Evolutionary conservation across 2,888 invertebrate genomes (phyloP), one percentile per base, ranked within the genome.

Genomic region (Drosophila subquinaria): DNA sequence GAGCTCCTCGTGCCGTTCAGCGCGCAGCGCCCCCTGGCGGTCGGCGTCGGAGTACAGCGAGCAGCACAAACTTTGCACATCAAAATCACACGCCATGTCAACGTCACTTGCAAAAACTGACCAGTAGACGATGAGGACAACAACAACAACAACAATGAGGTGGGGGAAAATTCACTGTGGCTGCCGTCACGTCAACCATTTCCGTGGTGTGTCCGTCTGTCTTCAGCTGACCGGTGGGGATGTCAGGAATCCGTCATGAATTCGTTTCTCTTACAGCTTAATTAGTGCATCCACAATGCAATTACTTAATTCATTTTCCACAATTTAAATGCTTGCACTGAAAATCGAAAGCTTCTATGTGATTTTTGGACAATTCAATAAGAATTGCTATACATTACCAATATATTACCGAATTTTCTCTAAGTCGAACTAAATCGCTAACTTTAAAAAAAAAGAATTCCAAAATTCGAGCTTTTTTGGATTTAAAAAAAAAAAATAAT

Each of bases 61-160:
- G 38, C 45, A 42, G 38, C 48, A 42, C 36, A 63, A 72, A 63
- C 73, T 67, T 64, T 71, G 64, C 80, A 70, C 80, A 81, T 79
- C 76, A 78, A 88, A 87, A 85, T 89, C 82, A 79, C 82, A 76
- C 78, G 79, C 65, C 79, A 76, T 83, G 89, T 83, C 76, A 82
- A 82, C 68, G 81, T 76, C 76, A 76, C 45, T 72, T 76, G 71
- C 69, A 76, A 74, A 35, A 47, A 57, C 69, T 73, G 77, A 76
- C 73, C 73, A 59, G 59, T 17, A 59, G 61, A 43, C 56, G 47
- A 13, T 13, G 67, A 43, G 56, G 36, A 30, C 40, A 50, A 11
- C 60, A 27, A 15, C 30, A 60, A 20, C 30, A n/a, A 40, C 9
- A 27, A 23, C 13, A 23, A 13, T 47, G 36, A 47, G n/a, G 43